These are phyloP conservation scores for Coenonympha glycerion DNA, from an alignment of 2,888 invertebrate species.

Conservation along the genomic window DNA sequence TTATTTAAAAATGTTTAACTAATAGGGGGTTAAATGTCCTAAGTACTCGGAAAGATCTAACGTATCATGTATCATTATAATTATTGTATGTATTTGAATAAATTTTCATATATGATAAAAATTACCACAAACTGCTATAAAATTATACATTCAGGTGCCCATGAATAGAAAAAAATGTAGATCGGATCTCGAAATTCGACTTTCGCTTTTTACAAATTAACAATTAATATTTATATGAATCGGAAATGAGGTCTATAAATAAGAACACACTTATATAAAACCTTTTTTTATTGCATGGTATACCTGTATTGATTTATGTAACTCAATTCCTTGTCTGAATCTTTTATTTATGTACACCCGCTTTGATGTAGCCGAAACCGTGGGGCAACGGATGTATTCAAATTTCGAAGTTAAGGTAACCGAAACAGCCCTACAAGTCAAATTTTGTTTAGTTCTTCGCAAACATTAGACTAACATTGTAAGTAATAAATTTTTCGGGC, in stretches of 20 bases:
- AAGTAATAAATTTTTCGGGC: no score
- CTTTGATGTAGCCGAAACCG: neutral
- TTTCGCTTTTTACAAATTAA: slow-evolving; percentile 23
- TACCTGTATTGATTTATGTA: slow-evolving; percentile 9
- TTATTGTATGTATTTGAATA: no score
- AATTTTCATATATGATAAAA: neutral
- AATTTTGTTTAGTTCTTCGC: no score
- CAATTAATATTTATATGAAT: slow-evolving; percentile 19
- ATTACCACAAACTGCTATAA: neutral
- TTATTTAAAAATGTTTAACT: no score
- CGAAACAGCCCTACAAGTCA: no score
- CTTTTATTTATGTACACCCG: neutral
- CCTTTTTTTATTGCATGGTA: slow-evolving; percentile 14
- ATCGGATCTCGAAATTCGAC: slow-evolving; percentile 14
- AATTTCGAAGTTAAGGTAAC: neutral
- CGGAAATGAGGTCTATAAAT: slow-evolving; percentile 19
- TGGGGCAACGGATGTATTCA: neutral
- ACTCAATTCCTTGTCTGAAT: slow-evolving; percentile 7
- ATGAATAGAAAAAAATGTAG: no score
- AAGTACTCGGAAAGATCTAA: no score
- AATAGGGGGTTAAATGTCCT: no score
- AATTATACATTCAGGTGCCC: neutral
- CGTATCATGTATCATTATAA: no score
- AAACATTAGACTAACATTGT: no score
- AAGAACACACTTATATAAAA: no score